These are phyloP conservation scores for Mechanitis mazaeus DNA, from an alignment of 2,888 invertebrate genomes.

Conservation along the genomic window DNA sequence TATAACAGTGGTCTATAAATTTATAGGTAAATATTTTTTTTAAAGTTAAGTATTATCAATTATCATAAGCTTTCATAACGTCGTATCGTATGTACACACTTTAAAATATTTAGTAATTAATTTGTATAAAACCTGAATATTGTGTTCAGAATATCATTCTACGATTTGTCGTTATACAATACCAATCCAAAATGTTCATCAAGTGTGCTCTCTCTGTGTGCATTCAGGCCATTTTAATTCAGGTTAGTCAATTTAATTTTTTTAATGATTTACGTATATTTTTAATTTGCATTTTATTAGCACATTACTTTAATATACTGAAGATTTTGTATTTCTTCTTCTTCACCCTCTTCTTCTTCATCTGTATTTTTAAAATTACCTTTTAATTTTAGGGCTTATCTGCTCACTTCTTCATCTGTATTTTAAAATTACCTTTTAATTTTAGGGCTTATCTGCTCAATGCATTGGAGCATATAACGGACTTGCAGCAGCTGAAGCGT, in stretches of 20 bases:
- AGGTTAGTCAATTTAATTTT: not conserved
- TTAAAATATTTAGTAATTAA: not conserved
- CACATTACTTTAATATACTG: no score
- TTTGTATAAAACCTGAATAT: not conserved
- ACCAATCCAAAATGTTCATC: not conserved
- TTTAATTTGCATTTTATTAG: not conserved
- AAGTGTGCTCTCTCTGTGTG: not conserved
- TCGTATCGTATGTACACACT: not conserved
- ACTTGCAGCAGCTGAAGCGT: conserved; percentile 5
- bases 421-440: not conserved
- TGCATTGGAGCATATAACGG: conserved; percentile 17
- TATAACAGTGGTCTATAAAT: not conserved
- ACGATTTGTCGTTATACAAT: no score
- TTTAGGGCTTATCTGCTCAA: conserved; percentile 21
- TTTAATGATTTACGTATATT: not conserved
- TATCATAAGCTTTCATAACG: not conserved
- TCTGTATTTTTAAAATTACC: no score
- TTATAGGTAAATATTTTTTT: not conserved
- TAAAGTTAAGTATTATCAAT: not conserved
- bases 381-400: no score
- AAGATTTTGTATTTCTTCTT: no score
- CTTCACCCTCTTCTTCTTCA: no score
- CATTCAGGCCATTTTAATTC: conserved; percentile 1
- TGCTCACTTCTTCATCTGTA: no score
- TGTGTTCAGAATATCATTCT: no score